Evolutionary conservation across 2,888 invertebrate genomes (phyloP).

Genomic region (Cerceris rybyensis): DNA sequence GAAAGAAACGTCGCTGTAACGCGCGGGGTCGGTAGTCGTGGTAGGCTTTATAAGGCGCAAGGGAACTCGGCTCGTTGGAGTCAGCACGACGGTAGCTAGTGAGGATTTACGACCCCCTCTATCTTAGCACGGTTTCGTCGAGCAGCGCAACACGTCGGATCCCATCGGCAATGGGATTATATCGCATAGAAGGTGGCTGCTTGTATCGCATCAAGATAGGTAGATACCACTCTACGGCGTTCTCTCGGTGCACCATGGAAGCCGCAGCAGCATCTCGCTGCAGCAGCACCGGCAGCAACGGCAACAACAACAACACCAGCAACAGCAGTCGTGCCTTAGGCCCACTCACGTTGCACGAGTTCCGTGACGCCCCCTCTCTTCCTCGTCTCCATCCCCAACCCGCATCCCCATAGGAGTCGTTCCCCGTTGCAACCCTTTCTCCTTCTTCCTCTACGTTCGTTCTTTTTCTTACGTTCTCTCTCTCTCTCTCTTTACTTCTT

Average conservation of each 20-base stretch:
- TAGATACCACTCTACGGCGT: conserved; percentile 67
- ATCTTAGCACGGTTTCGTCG: conserved; percentile 75
- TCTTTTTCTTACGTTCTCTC: conserved; percentile 45
- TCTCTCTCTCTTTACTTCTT: conserved; percentile 34
- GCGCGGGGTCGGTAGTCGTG: conserved; percentile 61
- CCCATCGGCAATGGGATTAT: conserved; percentile 80
- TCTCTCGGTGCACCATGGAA: conserved; percentile 56
- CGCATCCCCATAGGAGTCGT: conserved; percentile 25
- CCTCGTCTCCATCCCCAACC: conserved; percentile 65
- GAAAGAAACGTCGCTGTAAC: conserved; percentile 54
- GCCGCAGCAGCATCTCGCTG: conserved; percentile 24
- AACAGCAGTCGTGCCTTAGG: conserved; percentile 75
- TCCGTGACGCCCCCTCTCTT: conserved; percentile 76
- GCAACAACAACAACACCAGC: conserved; percentile 42
- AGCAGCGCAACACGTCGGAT: conserved; percentile 76
- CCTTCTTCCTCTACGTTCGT: conserved; percentile 47
- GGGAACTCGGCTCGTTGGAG: conserved; percentile 71
- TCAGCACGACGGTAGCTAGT: conserved; percentile 77
- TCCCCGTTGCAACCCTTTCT: conserved; percentile 15
- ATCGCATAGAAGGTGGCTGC: conserved; percentile 75
- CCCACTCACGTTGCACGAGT: conserved; percentile 78
- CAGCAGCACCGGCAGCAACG: conserved; percentile 40
- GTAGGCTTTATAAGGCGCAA: conserved; percentile 69
- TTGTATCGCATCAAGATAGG: conserved; percentile 77
- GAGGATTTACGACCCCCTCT: conserved; percentile 78